Percentiles rank a stretch among this genome's conserved stretches.
Conservation (phyloP, 2,888 invertebrate genomes). For the Entomobrya proxima region DNA sequence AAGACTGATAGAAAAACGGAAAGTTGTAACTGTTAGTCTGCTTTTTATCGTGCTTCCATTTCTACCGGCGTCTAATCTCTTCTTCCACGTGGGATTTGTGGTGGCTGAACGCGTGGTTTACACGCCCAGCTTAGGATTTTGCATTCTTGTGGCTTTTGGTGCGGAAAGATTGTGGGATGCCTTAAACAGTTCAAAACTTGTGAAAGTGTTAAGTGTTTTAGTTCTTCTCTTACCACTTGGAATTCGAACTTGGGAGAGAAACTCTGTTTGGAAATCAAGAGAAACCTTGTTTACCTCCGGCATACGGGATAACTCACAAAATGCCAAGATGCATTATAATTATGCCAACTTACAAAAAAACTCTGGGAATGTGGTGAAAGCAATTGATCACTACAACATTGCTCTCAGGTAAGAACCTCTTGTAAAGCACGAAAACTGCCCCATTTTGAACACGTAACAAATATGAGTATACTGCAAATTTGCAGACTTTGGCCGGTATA, state of each 20-base stretch:
- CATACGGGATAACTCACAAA: slow-evolving; percentile 86
- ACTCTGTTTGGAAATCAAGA: slow-evolving; percentile 87
- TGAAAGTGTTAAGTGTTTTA: not conserved
- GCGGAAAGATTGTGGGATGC: slow-evolving; percentile 61
- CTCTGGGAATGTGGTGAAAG: too few relatives aligned
- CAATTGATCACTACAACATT: too few relatives aligned
- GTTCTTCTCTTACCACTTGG: slow-evolving; percentile 70
- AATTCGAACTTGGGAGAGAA: slow-evolving; percentile 82
- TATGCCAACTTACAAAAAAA: too few relatives aligned
- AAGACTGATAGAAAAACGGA: not conserved
- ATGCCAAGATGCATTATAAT: too few relatives aligned
- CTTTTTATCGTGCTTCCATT: slow-evolving; percentile 83
- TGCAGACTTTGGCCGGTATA: too few relatives aligned
- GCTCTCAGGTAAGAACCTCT: too few relatives aligned
- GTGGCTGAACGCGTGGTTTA: slow-evolving; percentile 93
- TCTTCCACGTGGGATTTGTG: slow-evolving; percentile 89
- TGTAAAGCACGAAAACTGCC: too few relatives aligned
- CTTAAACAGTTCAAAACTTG: not conserved
- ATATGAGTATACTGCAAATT: too few relatives aligned
- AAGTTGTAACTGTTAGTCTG: slow-evolving; percentile 60
- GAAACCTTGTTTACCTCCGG: slow-evolving; percentile 85
- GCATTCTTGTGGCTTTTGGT: slow-evolving; percentile 73
- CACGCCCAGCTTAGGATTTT: slow-evolving; percentile 81
- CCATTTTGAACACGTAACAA: too few relatives aligned
- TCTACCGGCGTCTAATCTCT: slow-evolving; percentile 89